Conservation (phyloP, 2,888 invertebrate genomes). For the Norana najaformis region DNA sequence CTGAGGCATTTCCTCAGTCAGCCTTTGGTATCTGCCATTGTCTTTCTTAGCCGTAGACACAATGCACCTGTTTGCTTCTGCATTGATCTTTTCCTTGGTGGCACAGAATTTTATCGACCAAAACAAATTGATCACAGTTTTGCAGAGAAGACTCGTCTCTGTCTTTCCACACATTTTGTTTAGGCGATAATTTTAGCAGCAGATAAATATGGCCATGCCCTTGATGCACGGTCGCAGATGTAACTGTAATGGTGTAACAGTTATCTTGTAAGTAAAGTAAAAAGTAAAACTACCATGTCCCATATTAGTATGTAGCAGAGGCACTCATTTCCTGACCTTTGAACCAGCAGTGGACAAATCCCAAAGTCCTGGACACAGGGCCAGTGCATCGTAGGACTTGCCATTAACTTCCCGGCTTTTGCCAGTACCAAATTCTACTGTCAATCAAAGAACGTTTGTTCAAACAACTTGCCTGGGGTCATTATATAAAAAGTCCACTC, state of each 20-base stretch:
- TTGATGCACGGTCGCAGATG: not conserved
- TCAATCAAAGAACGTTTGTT: too few relatives aligned
- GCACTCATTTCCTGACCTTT: too few relatives aligned
- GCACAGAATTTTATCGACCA: not conserved
- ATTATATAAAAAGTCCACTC: not conserved
- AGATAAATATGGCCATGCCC: not conserved
- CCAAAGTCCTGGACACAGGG: too few relatives aligned
- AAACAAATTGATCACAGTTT: not conserved
- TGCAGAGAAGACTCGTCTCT: not conserved
- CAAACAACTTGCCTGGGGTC: not conserved
- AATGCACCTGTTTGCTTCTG: not conserved
- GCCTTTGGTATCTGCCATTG: constrained; percentile 13
- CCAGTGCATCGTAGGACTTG: too few relatives aligned
- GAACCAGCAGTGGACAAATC: too few relatives aligned
- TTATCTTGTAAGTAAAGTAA: not conserved
- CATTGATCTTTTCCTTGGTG: not conserved
- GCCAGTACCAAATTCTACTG: too few relatives aligned
- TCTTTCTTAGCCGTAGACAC: not conserved
- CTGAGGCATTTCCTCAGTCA: not conserved
- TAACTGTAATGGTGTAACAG: not conserved
- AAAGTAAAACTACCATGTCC: not conserved
- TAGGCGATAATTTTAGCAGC: not conserved
- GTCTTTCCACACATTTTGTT: not conserved
- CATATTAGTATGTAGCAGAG: not conserved
- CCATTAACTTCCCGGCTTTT: too few relatives aligned